Evolutionary conservation across 1,140 invertebrate species (phyloP), one percentile per base, ranked within the genome.

Genomic region (Mercenaria mercenaria): DNA sequence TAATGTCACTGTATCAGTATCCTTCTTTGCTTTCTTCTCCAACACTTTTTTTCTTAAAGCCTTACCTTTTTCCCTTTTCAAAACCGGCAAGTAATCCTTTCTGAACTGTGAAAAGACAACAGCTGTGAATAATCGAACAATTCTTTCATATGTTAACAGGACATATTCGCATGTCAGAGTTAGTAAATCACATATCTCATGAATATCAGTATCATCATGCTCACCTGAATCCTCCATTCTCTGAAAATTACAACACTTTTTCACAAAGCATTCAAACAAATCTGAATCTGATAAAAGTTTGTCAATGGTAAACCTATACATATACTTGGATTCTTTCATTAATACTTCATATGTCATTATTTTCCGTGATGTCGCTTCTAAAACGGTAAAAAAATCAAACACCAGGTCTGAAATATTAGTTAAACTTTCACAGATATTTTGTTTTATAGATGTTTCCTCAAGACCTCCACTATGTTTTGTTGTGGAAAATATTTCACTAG

Each of bases 1-100:
- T 39, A 84, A 43, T 43, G 32, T 39, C n/a, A 84, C 1, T 11
- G 10, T 84, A 37, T 82, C 29, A 34, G 20, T 37, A 6, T 34
- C 37, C 34, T 67, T 84, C n/a, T 69, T 84, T 61, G 3, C 61
- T 8, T 32, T 69, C 69, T 84, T 84, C 34, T 72, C 34, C 23
- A 84, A 20, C 3, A 69, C 43, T 23, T 84, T 84, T 84, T 84
- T 8, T 37, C 37, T 76, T 41, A 69, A 69, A 37, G 81, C 81
- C 13, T 69, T 84, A 61, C 81, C 56, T 47, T 84, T 84, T 41
- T 84, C 81, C 34, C 61, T 84, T 47, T 50, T 67, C 1, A 84
- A 37, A 39, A 72, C 4, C 26, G 37, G n/a, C n/a, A n/a, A n/a
- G 39, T 41, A 69, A 26, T 43, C 59, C 20, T 67, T 83, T 37